Conservation (phyloP, 2,888 invertebrate species). For the Marronus borbonicus region DNA sequence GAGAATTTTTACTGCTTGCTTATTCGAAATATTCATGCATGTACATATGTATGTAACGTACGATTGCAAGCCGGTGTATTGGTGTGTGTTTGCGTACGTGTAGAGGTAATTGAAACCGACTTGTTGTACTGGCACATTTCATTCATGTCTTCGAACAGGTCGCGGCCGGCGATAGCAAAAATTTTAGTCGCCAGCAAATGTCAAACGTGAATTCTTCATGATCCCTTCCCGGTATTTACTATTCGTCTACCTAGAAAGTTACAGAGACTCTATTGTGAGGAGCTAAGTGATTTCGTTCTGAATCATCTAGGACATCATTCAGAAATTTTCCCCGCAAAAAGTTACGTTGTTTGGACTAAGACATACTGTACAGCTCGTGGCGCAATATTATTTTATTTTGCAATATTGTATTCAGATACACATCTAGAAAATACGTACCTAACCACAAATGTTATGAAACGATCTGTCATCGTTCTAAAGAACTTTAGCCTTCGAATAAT, state of each 20-base stretch:
- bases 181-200: constrained; percentile 32
- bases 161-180: constrained; percentile 34
- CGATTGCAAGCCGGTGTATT: neutral
- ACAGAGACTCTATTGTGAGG: neutral
- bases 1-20: constrained; percentile 35
- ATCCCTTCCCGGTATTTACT: constrained; percentile 42
- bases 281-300: neutral
- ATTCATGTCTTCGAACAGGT: constrained; percentile 36
- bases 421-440: no score
- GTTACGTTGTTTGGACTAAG: no score
- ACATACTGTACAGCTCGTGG: neutral
- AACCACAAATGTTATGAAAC: no score
- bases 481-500: no score
- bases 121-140: constrained; percentile 45
- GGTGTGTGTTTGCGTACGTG: constrained; percentile 7
- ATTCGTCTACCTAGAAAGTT: constrained; percentile 44
- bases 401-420: no score
- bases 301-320: constrained; percentile 15
- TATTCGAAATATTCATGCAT: constrained; percentile 37
- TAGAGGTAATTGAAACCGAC: constrained; percentile 38
- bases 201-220: constrained; percentile 43
- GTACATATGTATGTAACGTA: constrained; percentile 14
- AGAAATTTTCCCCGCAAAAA: no score
- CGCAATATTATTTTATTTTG: neutral
- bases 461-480: no score